A percentile compares a stretch with the other conserved stretches of the same genome.
Conservation (phyloP, 2,888 invertebrate genomes). For the Hoplodrina ambigua region DNA sequence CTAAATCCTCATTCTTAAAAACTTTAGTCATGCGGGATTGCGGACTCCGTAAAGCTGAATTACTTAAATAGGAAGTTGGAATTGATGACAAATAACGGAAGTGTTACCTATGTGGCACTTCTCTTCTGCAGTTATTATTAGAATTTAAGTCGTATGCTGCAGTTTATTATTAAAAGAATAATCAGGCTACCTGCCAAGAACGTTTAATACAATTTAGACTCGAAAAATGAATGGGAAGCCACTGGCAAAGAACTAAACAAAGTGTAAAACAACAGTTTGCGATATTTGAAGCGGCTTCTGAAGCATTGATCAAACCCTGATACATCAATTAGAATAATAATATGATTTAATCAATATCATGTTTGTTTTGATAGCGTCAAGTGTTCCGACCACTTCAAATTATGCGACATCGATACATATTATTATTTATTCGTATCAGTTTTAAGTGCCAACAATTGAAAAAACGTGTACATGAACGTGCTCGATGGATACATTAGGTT, state of each 20-base stretch:
- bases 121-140: slow-evolving; percentile 7
- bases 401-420: slow-evolving; percentile 22
- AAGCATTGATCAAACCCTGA: slow-evolving; percentile 12
- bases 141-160: not conserved
- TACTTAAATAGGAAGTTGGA: not conserved
- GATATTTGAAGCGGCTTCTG: not conserved
- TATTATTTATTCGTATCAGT: slow-evolving; percentile 34
- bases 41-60: not conserved
- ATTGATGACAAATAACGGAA: not conserved
- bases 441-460: slow-evolving; percentile 44
- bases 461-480: slow-evolving; percentile 29
- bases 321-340: slow-evolving; percentile 18
- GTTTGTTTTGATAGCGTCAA: slow-evolving; percentile 36
- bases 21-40: no score
- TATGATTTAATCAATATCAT: slow-evolving; percentile 26
- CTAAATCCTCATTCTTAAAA: not conserved
- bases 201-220: not conserved
- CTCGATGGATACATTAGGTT: slow-evolving; percentile 1
- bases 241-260: not conserved
- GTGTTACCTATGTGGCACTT: not conserved
- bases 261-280: slow-evolving; percentile 1
- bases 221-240: not conserved
- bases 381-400: slow-evolving; percentile 20
- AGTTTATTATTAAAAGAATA: not conserved
- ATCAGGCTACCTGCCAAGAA: slow-evolving; percentile 32